Conservation (phyloP, 2,888 invertebrate species). For the Troides oblongomaculatus region DNA sequence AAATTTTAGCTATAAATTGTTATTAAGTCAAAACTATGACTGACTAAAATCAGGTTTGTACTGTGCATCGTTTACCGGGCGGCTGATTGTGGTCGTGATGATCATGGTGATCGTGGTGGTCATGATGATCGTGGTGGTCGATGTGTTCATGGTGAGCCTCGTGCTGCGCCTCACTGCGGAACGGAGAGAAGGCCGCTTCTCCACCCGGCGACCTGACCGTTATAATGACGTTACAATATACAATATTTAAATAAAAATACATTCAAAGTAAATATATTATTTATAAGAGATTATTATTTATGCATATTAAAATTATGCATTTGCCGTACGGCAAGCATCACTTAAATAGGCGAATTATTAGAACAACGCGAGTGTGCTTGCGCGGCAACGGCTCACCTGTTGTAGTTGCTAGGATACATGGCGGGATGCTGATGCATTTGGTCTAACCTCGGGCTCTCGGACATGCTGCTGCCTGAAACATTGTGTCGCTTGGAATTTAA, state of each 20-base stretch:
- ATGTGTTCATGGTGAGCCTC: constrained; percentile 50
- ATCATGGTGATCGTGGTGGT: constrained; percentile 42
- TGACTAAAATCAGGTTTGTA: no score
- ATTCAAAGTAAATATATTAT: no score
- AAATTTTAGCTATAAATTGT: no score
- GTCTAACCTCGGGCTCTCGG: constrained; percentile 69
- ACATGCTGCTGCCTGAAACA: constrained; percentile 47
- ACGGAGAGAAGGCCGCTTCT: constrained; percentile 40
- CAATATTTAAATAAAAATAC: no score
- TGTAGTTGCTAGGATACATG: constrained; percentile 73
- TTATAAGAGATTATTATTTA: no score
- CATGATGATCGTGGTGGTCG: constrained; percentile 41
- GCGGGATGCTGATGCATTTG: constrained; percentile 68
- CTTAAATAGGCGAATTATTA: no score
- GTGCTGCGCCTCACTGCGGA: constrained; percentile 44
- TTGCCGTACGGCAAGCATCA: no score
- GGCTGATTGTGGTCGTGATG: constrained; percentile 41
- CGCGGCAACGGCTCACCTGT: constrained; percentile 52
- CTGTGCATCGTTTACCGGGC: constrained; percentile 42
- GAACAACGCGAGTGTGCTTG: no score
- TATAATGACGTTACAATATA: no score
- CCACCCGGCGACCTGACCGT: constrained; percentile 49
- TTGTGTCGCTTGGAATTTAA: not conserved
- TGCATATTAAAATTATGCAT: no score
- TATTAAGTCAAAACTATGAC: no score